Evolutionary conservation across 2,888 invertebrate species (phyloP), one percentile per base, ranked within the genome.

Genomic region (Zhuqinia jingwanae): DNA sequence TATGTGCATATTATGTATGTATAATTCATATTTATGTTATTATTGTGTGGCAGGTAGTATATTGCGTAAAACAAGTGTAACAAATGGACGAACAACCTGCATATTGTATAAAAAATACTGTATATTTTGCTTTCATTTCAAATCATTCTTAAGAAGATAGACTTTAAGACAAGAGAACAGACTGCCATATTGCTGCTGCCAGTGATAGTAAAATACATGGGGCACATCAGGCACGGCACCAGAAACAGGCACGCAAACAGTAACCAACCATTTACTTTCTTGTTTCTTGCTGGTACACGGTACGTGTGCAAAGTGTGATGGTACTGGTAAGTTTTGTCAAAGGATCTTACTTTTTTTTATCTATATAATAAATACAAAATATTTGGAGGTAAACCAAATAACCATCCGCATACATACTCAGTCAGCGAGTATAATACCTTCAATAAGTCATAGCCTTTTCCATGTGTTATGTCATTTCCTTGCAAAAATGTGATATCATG

Each of bases 401-500:
- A 22, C 3, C 25, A 58, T 25, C 8, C 22, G 13, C 13, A 58
- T 36, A 22, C 25, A 17, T 58, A 8, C 22, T 10, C 25, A 25
- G 50, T 50, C 2, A 50, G 5, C 6, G 17, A 1, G 17, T 13
- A 22, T 13, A 13, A 20, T 5, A 22, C 25, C 10, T 65, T 65
- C 1, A 36, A 36, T 36, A 36, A 36, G 36, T 36, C 36, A 36
- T 36, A 30, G 0, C 36, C 25, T 68, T 17, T 68, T 45, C 22
- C 45, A 47, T 27, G 47, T 73, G 47, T 47, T 73, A 27, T 73
- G 27, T 50, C 73, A 50, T 73, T 6, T 50, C 50, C 50, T 50
- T 25, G 25, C n/a, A 5, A 20, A n/a, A 50, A 73, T 73, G 47
- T 73, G 73, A 73, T 73, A 47, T 73, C 47, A 73, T 73, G 50